Conservation (phyloP, 2,113 vertebrate species). For the Tachycineta bicolor region DNA sequence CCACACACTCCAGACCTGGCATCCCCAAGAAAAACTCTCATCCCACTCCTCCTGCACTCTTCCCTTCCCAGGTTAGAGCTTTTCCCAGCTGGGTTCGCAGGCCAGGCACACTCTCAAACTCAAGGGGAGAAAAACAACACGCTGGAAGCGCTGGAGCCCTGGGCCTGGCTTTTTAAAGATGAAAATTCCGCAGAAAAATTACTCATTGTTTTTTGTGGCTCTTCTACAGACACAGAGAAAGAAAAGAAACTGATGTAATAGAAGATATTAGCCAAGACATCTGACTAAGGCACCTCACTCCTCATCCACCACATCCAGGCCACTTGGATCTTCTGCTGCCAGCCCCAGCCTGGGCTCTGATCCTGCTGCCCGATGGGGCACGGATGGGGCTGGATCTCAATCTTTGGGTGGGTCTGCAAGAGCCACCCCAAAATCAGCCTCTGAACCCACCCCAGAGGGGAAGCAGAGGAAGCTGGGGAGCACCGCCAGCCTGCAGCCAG, state of each 20-base stretch:
- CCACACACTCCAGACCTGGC: background rate
- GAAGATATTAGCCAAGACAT: conserved; percentile 28
- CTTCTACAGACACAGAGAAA: conserved; percentile 31
- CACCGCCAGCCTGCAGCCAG: background rate
- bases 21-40: background rate
- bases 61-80: background rate
- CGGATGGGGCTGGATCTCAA: fast-evolving
- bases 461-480: background rate
- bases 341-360: background rate
- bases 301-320: background rate
- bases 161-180: conserved; percentile 27
- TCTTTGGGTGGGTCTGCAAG: background rate
- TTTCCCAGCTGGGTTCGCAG: background rate
- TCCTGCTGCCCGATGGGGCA: background rate
- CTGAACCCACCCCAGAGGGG: background rate
- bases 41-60: background rate
- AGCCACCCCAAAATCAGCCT: fast-evolving
- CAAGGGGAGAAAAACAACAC: background rate
- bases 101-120: background rate
- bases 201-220: conserved; percentile 66
- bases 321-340: background rate
- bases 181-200: conserved; percentile 52
- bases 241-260: conserved; percentile 63
- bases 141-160: background rate
- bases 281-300: conserved; percentile 43